Evolutionary conservation across 2,888 invertebrate species (phyloP), one percentile per base, ranked within the genome.

Genomic region (Cerastis leucographa): DNA sequence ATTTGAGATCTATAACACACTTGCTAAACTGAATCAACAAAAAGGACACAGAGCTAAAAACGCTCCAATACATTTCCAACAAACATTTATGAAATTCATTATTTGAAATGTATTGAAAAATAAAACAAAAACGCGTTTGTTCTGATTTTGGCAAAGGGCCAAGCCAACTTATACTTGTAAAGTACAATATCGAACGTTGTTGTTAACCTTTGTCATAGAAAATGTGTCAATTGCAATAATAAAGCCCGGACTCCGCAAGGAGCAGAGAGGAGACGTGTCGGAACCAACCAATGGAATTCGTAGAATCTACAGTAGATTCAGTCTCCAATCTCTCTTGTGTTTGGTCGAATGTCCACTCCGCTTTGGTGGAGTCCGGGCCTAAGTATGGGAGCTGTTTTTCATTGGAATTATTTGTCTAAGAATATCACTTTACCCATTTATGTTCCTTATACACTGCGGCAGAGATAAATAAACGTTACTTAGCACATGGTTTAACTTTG

Each of bases 1-100:
- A 79, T 76, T 83, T 85, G 84, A 85, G 84, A 85, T 85, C 84
- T 67, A 9, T 76, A 66, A 76, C 61, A 76, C 66, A 83, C 67
- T 78, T 42, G 4, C 35, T 65, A 62, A 74, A 54, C 61, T 42
- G n/a, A 64, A 65, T 25, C 22, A 68, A 78, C 35, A 69, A 65
- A n/a, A 71, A 71, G 6, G 12, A 65, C 22, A 59, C 59, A 61
- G 19, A 61, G 19, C 29, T 19, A 35, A 42, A 8, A 64, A 42
- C 61, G n/a, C n/a, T 42, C n/a, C 17, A 64, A 42, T 42, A 42
- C 64, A 17, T 42, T 62, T n/a, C 14, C 12, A 29, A 62, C 40
- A 62, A 42, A 64, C 42, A 42, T 8, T 40, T 62, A 40, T 40
- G 62, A 62, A 12, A 62, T 14, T 54, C 6, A 35, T 35, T 54